These are phyloP conservation scores for Embidobia sp. DNA, from an alignment of 2,888 invertebrate genomes.

Conservation along the genomic window DNA sequence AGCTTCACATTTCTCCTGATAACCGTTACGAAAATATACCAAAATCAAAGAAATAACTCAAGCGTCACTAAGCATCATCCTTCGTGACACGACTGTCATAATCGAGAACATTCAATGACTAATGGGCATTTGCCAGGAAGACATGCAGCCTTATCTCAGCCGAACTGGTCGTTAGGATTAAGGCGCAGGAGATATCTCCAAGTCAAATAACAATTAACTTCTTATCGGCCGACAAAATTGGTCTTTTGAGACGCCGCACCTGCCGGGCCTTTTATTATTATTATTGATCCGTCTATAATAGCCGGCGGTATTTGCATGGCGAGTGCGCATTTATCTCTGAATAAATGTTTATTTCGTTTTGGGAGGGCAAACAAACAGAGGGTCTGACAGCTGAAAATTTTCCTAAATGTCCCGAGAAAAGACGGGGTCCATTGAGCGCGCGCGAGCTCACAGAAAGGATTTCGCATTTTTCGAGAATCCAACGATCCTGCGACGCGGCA, in stretches of 20 bases:
- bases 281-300: slow-evolving; percentile 6
- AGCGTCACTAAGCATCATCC: no score
- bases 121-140: no score
- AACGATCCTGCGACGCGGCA: slow-evolving; percentile 33
- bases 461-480: slow-evolving; percentile 59
- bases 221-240: no score
- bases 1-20: not conserved
- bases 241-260: slow-evolving; percentile 1
- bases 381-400: slow-evolving; percentile 38
- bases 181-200: no score
- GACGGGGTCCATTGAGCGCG: slow-evolving; percentile 11
- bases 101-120: not conserved
- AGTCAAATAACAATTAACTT: no score
- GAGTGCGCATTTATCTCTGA: slow-evolving; percentile 22
- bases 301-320: slow-evolving; percentile 5
- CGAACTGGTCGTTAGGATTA: slow-evolving; percentile 21
- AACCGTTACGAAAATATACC: no score
- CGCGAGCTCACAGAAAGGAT: slow-evolving; percentile 47
- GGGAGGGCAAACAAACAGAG: slow-evolving; percentile 45
- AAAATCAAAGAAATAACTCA: no score
- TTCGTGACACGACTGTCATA: not conserved
- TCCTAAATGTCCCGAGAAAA: slow-evolving; percentile 25
- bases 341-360: slow-evolving; percentile 55
- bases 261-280: slow-evolving; percentile 18
- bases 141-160: not conserved